Evolutionary conservation across 2,113 vertebrate species (phyloP).

Genomic region (Dunckerocampus dactyliophorus): DNA sequence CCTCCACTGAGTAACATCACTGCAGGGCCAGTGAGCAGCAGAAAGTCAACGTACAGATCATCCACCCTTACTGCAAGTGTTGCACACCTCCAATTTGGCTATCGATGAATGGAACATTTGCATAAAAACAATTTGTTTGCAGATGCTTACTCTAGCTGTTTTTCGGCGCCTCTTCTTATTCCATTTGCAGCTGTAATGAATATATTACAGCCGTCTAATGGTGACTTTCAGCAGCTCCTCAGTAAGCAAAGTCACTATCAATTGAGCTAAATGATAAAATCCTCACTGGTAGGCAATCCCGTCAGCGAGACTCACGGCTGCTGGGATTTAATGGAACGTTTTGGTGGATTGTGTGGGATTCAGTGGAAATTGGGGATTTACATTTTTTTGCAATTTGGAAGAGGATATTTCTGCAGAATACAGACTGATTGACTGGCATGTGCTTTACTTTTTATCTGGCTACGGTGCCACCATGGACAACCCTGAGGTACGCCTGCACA

Average conservation of each 20-base stretch:
- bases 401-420: conserved; percentile 50
- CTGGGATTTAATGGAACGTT: conserved; percentile 54
- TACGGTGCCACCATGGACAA: conserved; percentile 19
- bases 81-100: background rate
- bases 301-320: conserved; percentile 33
- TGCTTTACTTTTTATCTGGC: conserved; percentile 21
- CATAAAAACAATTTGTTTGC: background rate
- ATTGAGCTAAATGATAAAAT: conserved; percentile 40
- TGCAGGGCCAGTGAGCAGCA: conserved; percentile 13
- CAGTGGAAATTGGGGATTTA: conserved; percentile 34
- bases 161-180: conserved; percentile 2
- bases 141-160: conserved; percentile 20
- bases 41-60: background rate
- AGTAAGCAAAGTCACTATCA: conserved; percentile 25
- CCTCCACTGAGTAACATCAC: conserved; percentile 1
- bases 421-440: conserved; percentile 50
- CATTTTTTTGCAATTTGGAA: conserved; percentile 39
- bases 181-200: conserved; percentile 18
- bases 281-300: conserved; percentile 23
- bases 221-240: conserved; percentile 22
- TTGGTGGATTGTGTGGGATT: conserved; percentile 44
- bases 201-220: conserved; percentile 15
- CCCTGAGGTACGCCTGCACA: too few species aligned
- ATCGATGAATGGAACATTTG: background rate
- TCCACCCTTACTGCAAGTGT: background rate